These are phyloP conservation scores for Aphidius gifuensis DNA, from an alignment of 1,140 invertebrate species.

Conservation along the genomic window DNA sequence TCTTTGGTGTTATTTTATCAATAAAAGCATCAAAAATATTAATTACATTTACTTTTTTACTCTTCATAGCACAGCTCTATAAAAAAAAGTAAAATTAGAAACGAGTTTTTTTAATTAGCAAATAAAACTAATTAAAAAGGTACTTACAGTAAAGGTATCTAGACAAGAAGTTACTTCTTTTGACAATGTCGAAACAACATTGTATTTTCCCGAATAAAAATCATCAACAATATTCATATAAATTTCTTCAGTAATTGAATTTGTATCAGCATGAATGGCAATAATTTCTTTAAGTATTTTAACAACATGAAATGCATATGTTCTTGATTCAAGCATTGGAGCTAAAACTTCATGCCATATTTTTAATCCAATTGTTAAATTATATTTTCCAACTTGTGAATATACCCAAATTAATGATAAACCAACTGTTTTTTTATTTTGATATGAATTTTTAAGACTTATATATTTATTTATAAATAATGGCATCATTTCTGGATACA, in stretches of 20 bases:
- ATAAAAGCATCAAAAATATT: slow-evolving; percentile 53
- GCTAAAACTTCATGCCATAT: slow-evolving; percentile 81
- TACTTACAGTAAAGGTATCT: not conserved
- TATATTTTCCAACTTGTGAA: slow-evolving; percentile 69
- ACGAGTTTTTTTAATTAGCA: not conserved
- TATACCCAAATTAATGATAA: slow-evolving; percentile 76
- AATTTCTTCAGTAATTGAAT: slow-evolving; percentile 47
- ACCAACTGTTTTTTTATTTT: slow-evolving; percentile 74
- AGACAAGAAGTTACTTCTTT: no score
- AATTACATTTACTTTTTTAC: slow-evolving; percentile 44
- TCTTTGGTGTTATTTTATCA: slow-evolving; percentile 46
- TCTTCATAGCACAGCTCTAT: slow-evolving; percentile 44
- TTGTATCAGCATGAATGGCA: slow-evolving; percentile 30
- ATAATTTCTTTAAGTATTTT: slow-evolving; percentile 68
- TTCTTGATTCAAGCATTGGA: slow-evolving; percentile 69
- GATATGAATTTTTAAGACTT: slow-evolving; percentile 70
- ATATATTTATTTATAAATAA: slow-evolving; percentile 62
- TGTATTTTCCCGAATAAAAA: slow-evolving; percentile 45
- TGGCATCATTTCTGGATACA: slow-evolving; percentile 62
- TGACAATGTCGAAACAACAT: slow-evolving; percentile 25
- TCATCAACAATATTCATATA: slow-evolving; percentile 52
- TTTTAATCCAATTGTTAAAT: slow-evolving; percentile 70
- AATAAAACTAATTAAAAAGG: slow-evolving; percentile 12
- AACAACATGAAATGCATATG: slow-evolving; percentile 68
- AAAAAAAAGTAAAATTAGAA: slow-evolving; percentile 32